phyloP scores from a whole-genome alignment of 2,888 invertebrate genomes.

The Linnaemya tessellans region DNA sequence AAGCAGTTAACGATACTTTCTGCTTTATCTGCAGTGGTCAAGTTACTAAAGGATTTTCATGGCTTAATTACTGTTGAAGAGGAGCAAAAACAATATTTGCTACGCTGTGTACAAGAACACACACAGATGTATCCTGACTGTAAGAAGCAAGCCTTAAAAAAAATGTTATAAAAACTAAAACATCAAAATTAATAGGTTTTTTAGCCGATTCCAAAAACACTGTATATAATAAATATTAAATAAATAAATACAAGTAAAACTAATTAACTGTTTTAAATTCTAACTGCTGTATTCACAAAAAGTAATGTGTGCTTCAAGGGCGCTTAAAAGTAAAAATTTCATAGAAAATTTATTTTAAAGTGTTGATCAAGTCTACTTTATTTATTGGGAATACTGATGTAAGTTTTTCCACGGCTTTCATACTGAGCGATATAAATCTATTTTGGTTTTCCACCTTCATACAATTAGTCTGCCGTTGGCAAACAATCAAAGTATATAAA shows the following conservation, averaged over 20 bases:
- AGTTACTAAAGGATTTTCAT: not conserved
- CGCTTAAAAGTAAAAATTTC: too few relatives aligned
- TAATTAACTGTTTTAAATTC: conserved; percentile 6
- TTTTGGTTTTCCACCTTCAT: too few relatives aligned
- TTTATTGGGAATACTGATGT: too few relatives aligned
- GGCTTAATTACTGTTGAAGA: conserved; percentile 2
- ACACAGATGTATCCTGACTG: not conserved
- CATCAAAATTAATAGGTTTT: not conserved
- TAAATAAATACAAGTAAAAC: conserved; percentile 10
- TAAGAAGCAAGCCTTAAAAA: not conserved
- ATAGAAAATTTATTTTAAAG: too few relatives aligned
- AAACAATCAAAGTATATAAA: too few relatives aligned
- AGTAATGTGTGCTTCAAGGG: too few relatives aligned
- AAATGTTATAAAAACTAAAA: not conserved
- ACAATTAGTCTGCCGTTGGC: too few relatives aligned
- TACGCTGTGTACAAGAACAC: not conserved
- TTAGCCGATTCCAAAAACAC: not conserved
- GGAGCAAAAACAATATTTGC: conserved; percentile 5
- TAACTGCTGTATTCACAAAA: too few relatives aligned
- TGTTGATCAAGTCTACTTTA: too few relatives aligned
- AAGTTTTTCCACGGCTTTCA: conserved; percentile 23
- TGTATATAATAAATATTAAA: conserved; percentile 7
- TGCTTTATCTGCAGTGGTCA: conserved; percentile 10
- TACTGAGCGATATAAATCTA: too few relatives aligned
- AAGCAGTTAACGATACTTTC: conserved; percentile 5